Evolutionary conservation across 2,113 vertebrate species (phyloP).

Genomic region (Plestiodon gilberti): DNA sequence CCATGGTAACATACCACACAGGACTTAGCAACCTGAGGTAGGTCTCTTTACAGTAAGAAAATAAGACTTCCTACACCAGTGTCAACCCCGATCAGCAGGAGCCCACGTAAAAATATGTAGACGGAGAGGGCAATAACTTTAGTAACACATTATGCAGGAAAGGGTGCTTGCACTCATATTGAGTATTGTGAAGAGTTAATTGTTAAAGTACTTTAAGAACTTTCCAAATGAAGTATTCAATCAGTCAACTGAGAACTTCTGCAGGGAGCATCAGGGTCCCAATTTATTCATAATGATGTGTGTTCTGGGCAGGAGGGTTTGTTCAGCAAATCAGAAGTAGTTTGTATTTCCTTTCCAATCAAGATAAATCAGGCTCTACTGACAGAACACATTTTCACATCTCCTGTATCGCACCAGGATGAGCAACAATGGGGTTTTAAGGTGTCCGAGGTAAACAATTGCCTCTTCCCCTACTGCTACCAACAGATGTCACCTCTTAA

Average conservation of each 20-base stretch:
- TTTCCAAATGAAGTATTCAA: constrained; percentile 27
- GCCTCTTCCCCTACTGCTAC: constrained; percentile 1
- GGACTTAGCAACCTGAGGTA: constrained; percentile 82
- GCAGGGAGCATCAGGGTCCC: constrained; percentile 33
- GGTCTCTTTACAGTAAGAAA: constrained; percentile 84
- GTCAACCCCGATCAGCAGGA: constrained; percentile 77
- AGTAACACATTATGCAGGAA: neutral
- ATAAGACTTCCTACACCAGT: constrained; percentile 73
- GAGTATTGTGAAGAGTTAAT: constrained; percentile 50
- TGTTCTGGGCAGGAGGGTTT: constrained; percentile 40
- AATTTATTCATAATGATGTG: constrained; percentile 43
- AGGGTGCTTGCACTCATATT: constrained; percentile 33
- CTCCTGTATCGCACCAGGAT: neutral
- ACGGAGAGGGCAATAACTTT: neutral
- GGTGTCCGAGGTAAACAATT: constrained; percentile 33
- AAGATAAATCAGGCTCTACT: constrained; percentile 37
- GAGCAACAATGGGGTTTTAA: constrained; percentile 44
- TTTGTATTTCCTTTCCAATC: constrained; percentile 42
- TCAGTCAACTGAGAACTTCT: constrained; percentile 53
- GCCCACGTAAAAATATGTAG: constrained; percentile 64
- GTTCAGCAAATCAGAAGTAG: constrained; percentile 55
- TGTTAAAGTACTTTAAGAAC: constrained; percentile 53
- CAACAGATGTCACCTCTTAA: neutral
- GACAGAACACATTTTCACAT: constrained; percentile 33
- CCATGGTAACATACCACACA: constrained; percentile 62